phyloP scores from a whole-genome alignment of 2,797 vertebrate genomes.

The Choloepus didactylus region DNA sequence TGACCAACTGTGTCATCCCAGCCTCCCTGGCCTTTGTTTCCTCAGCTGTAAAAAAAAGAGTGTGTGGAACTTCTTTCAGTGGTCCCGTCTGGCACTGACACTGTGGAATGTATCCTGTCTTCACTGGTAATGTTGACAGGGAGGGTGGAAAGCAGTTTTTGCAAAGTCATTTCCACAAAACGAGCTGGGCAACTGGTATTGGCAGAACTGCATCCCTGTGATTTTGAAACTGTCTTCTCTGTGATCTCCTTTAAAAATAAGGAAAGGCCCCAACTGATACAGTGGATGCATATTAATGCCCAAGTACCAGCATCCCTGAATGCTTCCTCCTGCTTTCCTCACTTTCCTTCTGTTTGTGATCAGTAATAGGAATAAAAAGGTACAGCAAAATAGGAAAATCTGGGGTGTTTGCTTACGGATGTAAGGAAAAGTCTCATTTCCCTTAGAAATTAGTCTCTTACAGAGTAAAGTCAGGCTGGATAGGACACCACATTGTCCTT shows the following conservation, averaged over 20 bases:
- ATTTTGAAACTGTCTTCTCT: neutral
- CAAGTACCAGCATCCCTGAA: neutral
- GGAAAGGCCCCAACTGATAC: neutral
- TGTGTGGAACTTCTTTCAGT: neutral
- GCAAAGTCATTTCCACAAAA: neutral
- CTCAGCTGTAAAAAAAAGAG: neutral
- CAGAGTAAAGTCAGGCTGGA: neutral
- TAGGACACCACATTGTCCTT: neutral
- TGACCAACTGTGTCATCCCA: neutral
- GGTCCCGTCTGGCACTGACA: neutral
- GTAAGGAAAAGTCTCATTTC: neutral
- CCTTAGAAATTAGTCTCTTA: neutral
- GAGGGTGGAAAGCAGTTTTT: neutral
- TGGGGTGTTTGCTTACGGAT: neutral
- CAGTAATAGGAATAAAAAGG: neutral
- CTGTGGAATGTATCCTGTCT: neutral
- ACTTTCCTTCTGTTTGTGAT: neutral
- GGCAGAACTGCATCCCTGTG: neutral
- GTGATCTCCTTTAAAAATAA: neutral
- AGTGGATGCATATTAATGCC: neutral
- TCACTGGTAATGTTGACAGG: neutral
- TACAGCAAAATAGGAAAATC: neutral
- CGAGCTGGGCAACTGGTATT: rapidly evolving
- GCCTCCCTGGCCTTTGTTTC: neutral
- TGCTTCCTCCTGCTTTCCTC: neutral